phyloP scores from a whole-genome alignment of 2,888 invertebrate genomes.

The Folsomia candida region DNA sequence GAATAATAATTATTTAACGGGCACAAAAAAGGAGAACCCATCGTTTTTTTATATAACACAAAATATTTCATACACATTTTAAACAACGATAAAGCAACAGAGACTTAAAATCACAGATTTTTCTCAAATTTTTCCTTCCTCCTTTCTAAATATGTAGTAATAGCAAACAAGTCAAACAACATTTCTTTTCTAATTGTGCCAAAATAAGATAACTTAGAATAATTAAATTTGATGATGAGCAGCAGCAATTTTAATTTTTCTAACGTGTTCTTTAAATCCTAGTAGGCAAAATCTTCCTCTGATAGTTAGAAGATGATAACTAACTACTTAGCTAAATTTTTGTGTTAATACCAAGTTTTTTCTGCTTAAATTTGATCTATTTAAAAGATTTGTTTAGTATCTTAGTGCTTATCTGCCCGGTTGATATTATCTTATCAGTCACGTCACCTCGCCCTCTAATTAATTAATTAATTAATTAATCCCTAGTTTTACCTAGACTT shows the following conservation, averaged over 20 bases:
- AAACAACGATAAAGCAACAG: conserved; percentile 28
- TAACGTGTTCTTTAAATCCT: neutral
- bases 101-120: conserved; percentile 37
- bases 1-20: too few species aligned
- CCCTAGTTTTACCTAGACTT: too few species aligned
- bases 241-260: too few species aligned
- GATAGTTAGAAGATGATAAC: too few species aligned
- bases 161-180: conserved; percentile 15
- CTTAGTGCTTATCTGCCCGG: conserved; percentile 3
- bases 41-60: conserved; percentile 11
- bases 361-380: too few species aligned
- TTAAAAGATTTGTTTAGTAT: neutral
- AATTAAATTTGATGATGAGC: too few species aligned
- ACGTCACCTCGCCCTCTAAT: neutral
- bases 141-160: conserved; percentile 15
- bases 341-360: neutral
- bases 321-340: neutral
- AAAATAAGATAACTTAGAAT: neutral
- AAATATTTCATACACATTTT: conserved; percentile 1
- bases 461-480: neutral
- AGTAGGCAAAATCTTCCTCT: too few species aligned
- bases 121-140: conserved; percentile 24
- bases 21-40: too few species aligned
- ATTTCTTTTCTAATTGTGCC: neutral
- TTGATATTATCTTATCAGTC: conserved; percentile 5